These are phyloP conservation scores for Diloba caeruleocephala DNA, from an alignment of 2,888 invertebrate genomes.

Conservation along the genomic window DNA sequence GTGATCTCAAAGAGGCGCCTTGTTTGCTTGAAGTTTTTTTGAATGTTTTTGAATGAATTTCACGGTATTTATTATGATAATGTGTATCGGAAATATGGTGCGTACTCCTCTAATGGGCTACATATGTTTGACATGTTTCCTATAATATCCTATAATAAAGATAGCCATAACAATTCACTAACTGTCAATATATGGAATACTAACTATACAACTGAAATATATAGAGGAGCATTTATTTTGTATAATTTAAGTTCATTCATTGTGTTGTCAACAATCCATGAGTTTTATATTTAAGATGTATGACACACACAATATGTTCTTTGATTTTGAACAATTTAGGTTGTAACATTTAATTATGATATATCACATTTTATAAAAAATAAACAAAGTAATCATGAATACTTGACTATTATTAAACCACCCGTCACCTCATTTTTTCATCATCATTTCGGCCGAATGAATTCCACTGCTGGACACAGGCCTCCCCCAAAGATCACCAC, in stretches of 20 bases:
- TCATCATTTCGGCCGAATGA: no score
- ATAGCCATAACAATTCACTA: slow-evolving; percentile 7
- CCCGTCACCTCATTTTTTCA: no score
- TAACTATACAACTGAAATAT: slow-evolving; percentile 8
- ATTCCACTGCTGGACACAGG: no score
- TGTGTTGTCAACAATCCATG: slow-evolving; percentile 51
- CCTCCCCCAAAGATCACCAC: no score
- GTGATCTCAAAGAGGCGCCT: slow-evolving; percentile 42
- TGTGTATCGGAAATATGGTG: neutral
- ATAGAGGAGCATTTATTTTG: slow-evolving; percentile 12
- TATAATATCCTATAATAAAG: slow-evolving; percentile 6
- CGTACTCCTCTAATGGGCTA: slow-evolving; percentile 5
- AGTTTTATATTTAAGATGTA: slow-evolving; percentile 39
- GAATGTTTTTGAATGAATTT: slow-evolving; percentile 37
- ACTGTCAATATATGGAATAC: slow-evolving; percentile 8
- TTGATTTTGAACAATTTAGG: slow-evolving; percentile 44
- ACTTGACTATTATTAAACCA: no score
- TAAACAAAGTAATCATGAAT: no score
- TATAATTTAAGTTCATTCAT: slow-evolving; percentile 6
- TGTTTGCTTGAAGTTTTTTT: slow-evolving; percentile 25
- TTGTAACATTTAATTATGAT: slow-evolving; percentile 35
- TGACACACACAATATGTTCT: slow-evolving; percentile 22
- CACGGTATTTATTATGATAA: slow-evolving; percentile 29
- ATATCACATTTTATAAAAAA: no score
- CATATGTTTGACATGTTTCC: neutral